Conservation (phyloP, 2,888 invertebrate species). For the Drosophila paramelanica region DNA sequence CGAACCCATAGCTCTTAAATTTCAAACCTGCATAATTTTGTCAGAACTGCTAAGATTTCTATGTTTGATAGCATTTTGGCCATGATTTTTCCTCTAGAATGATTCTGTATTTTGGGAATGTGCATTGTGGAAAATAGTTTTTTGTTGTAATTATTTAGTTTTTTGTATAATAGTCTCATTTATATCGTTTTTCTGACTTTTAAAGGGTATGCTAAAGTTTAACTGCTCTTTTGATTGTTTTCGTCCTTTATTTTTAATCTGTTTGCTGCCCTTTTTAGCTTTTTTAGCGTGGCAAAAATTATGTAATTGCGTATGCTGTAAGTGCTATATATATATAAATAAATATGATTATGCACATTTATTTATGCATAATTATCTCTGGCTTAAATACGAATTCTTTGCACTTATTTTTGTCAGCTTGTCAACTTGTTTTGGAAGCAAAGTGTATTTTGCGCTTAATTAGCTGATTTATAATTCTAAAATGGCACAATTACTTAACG, state of each 20-base stretch:
- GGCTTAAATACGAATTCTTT: neutral
- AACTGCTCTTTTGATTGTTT: neutral
- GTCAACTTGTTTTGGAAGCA: neutral
- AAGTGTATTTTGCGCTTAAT: constrained; percentile 1
- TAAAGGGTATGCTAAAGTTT: constrained; percentile 4
- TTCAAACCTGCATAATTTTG: too few relatives aligned
- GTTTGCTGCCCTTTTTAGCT: neutral
- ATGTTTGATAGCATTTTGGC: too few relatives aligned
- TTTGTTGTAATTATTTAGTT: too few relatives aligned
- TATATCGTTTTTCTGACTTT: neutral
- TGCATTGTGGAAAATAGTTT: too few relatives aligned
- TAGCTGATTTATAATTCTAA: constrained; percentile 2
- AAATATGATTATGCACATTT: neutral
- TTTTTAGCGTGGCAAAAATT: neutral
- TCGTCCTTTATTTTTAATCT: neutral
- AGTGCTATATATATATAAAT: neutral
- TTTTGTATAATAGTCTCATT: too few relatives aligned
- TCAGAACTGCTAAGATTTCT: too few relatives aligned
- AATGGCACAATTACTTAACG: constrained; percentile 6
- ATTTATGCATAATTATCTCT: neutral
- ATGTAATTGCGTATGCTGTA: neutral
- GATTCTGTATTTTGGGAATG: too few relatives aligned
- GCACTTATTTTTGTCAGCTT: too few relatives aligned
- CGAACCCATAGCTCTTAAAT: too few relatives aligned
- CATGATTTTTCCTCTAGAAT: too few relatives aligned